Percentiles rank a stretch among this genome's conserved stretches.
These are phyloP conservation scores for Nycticebus coucang DNA, from an alignment of 2,113 vertebrate genomes.

Conservation along the genomic window DNA sequence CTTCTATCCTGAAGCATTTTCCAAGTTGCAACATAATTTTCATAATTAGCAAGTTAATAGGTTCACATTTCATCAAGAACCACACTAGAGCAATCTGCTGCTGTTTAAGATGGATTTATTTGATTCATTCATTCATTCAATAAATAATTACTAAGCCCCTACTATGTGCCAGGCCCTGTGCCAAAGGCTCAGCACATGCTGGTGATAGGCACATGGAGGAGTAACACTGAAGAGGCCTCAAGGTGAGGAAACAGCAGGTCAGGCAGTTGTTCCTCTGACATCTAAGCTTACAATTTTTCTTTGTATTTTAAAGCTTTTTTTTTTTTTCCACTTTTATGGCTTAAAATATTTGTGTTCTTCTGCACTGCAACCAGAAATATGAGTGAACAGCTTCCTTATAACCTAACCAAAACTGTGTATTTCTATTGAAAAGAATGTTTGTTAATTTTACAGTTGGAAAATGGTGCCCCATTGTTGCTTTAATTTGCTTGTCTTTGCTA, in stretches of 20 bases:
- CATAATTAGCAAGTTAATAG: conserved; percentile 58
- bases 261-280: background rate
- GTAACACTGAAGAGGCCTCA: background rate
- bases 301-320: background rate
- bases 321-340: background rate
- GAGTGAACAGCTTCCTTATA: background rate
- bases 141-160: background rate
- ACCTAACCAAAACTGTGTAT: background rate
- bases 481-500: conserved; percentile 24
- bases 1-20: conserved; percentile 56
- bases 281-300: background rate
- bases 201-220: background rate
- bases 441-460: conserved; percentile 23
- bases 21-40: conserved; percentile 52
- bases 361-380: background rate
- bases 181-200: background rate
- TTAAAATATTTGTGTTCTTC: background rate
- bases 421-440: conserved; percentile 26
- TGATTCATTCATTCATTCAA: background rate
- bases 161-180: background rate
- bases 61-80: conserved; percentile 56
- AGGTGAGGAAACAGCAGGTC: background rate
- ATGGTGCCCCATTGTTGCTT: background rate
- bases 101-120: background rate
- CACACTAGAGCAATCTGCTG: background rate